Conservation (phyloP, 2,113 vertebrate genomes). For the Lepus timidus region DNA sequence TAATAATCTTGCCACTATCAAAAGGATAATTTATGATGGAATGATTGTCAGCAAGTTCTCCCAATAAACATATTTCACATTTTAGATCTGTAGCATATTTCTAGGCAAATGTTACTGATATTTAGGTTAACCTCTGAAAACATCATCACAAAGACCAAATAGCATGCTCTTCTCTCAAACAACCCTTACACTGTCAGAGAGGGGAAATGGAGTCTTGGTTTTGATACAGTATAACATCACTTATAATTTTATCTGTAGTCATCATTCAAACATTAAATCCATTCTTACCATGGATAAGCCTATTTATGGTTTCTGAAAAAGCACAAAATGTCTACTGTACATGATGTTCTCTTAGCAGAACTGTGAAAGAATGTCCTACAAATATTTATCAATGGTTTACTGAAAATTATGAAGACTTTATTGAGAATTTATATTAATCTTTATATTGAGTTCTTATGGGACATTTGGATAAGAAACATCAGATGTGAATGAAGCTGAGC, state of each 20-base stretch:
- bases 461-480: background rate
- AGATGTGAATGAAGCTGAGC: background rate
- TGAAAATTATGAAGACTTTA: background rate
- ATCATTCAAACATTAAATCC: slow-evolving; percentile 20
- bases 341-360: background rate
- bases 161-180: background rate
- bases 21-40: slow-evolving; percentile 35
- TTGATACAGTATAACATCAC: background rate
- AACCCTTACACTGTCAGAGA: background rate
- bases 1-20: slow-evolving; percentile 23
- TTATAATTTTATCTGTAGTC: background rate
- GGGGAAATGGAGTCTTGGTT: background rate
- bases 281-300: background rate
- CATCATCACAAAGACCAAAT: slow-evolving; percentile 13
- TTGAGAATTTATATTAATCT: background rate
- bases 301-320: background rate
- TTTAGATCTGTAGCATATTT: slow-evolving; percentile 55
- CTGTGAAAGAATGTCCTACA: background rate
- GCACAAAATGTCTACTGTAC: background rate
- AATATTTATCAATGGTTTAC: background rate
- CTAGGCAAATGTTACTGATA: slow-evolving; percentile 21
- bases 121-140: slow-evolving; percentile 45
- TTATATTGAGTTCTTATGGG: slow-evolving; percentile 15
- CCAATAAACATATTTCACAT: slow-evolving; percentile 49
- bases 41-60: slow-evolving; percentile 11